phyloP scores from a whole-genome alignment of 2,797 vertebrate species.

The Diglossa cyanea region DNA sequence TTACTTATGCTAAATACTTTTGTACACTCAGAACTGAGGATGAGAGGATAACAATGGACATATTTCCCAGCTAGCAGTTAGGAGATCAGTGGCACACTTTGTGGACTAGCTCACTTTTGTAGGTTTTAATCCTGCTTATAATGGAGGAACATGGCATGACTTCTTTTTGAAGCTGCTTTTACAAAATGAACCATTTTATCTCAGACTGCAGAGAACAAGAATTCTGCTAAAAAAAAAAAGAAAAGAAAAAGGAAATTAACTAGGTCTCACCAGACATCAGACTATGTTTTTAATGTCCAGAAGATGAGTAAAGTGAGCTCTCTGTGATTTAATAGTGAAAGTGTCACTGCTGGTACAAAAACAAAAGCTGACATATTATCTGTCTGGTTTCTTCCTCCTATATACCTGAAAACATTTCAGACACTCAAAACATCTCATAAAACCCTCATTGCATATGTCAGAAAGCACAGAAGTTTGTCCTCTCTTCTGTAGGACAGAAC shows the following conservation, averaged over 20 bases:
- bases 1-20: slow-evolving; percentile 71
- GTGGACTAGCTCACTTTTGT: slow-evolving; percentile 46
- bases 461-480: not conserved
- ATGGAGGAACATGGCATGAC: not conserved
- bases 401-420: not conserved
- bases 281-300: slow-evolving; percentile 25
- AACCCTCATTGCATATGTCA: not conserved
- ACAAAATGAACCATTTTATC: slow-evolving; percentile 54
- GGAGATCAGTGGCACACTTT: slow-evolving; percentile 40
- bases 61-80: slow-evolving; percentile 38
- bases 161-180: slow-evolving; percentile 59
- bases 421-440: not conserved
- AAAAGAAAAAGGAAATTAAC: not conserved
- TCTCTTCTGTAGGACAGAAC: not conserved
- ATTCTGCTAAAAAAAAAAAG: not conserved
- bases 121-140: slow-evolving; percentile 64
- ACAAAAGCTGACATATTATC: not conserved
- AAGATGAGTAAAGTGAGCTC: not conserved
- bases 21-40: slow-evolving; percentile 53
- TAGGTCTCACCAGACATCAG: not conserved
- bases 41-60: slow-evolving; percentile 52
- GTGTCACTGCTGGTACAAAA: not conserved
- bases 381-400: not conserved
- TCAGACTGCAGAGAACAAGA: slow-evolving; percentile 38
- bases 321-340: not conserved